Evolutionary conservation across 2,113 vertebrate genomes (phyloP).

Genomic region (Plecturocebus donacophilus): DNA sequence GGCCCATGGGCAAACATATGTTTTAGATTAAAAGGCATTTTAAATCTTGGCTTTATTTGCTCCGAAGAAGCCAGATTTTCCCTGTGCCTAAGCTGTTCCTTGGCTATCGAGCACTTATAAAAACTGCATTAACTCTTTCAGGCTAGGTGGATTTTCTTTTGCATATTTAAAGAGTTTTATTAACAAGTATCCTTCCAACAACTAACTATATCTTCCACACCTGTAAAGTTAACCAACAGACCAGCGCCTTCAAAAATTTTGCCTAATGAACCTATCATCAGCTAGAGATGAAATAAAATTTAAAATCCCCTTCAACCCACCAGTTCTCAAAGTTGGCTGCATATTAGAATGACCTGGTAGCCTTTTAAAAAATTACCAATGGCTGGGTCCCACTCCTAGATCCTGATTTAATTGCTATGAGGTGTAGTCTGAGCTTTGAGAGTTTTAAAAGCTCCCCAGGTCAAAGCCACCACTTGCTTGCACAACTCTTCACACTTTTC

Average conservation of each 20-base stretch:
- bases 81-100: background rate
- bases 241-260: background rate
- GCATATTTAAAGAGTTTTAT: background rate
- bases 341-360: background rate
- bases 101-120: background rate
- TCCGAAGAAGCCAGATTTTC: background rate
- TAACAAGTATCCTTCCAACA: background rate
- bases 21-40: conserved; percentile 35
- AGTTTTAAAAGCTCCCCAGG: background rate
- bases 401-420: conserved; percentile 22
- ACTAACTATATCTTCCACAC: background rate
- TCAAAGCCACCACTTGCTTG: background rate
- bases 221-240: background rate
- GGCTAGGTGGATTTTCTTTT: background rate
- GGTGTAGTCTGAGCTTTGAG: background rate
- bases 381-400: background rate
- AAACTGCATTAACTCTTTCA: conserved; percentile 28
- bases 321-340: background rate
- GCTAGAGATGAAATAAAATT: background rate
- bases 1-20: background rate
- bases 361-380: background rate
- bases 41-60: conserved; percentile 10
- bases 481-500: background rate
- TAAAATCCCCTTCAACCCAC: background rate
- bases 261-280: conserved; percentile 8